Evolutionary conservation across 2,888 invertebrate species (phyloP).

Genomic region (Netelia fuscicornis): DNA sequence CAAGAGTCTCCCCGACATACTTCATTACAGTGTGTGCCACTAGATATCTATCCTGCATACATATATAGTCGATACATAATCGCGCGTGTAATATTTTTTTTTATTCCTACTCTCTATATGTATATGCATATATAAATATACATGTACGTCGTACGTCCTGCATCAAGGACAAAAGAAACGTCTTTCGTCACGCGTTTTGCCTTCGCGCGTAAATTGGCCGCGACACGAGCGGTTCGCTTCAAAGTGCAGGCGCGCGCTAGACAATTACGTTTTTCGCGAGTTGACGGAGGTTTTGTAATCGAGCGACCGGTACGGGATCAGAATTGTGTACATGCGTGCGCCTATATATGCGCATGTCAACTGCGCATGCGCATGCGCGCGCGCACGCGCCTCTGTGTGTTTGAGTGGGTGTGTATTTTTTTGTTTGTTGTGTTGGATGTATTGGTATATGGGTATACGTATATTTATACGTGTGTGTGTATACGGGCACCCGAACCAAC

Average conservation of each 20-base stretch:
- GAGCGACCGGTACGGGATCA: not conserved
- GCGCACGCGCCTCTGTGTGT: not conserved
- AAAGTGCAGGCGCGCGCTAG: conserved; percentile 46
- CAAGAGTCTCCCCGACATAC: not conserved
- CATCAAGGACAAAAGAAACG: conserved; percentile 57
- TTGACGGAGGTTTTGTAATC: conserved; percentile 65
- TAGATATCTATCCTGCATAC: not conserved
- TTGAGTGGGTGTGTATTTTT: not conserved
- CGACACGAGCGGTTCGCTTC: conserved; percentile 45
- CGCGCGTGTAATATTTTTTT: not conserved
- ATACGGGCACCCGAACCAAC: conserved; percentile 8
- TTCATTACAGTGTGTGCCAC: not conserved
- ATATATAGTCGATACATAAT: not conserved
- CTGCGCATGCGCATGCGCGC: conserved; percentile 11
- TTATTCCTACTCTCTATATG: not conserved
- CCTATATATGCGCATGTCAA: not conserved
- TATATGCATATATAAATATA: conserved; percentile 14
- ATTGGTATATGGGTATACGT: not conserved
- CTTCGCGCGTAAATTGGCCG: conserved; percentile 62
- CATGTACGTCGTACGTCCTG: conserved; percentile 36
- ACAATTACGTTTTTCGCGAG: conserved; percentile 63
- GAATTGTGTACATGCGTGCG: not conserved
- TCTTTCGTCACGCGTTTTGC: conserved; percentile 65
- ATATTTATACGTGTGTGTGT: not conserved
- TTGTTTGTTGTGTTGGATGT: too few relatives aligned